Evolutionary conservation across 2,888 invertebrate species (phyloP).

Genomic region (Serrognathus titanus): DNA sequence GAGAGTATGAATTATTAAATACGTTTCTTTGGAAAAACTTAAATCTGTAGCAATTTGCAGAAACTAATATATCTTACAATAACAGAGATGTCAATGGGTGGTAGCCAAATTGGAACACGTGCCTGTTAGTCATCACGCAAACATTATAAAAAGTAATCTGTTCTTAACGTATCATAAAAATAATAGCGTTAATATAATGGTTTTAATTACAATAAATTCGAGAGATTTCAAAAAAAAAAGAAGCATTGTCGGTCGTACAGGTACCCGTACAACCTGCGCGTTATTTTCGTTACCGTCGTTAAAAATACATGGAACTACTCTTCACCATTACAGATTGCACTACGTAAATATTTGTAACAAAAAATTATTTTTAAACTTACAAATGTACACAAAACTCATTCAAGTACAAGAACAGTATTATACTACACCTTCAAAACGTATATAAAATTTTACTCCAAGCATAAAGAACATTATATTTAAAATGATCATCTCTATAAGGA

Average conservation of each 20-base stretch:
- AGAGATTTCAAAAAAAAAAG: too few relatives aligned
- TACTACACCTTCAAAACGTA: background rate
- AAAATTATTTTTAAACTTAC: conserved; percentile 1
- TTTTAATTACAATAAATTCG: too few relatives aligned
- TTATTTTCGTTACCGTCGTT: too few relatives aligned
- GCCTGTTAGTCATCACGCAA: conserved; percentile 12
- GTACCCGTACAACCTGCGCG: too few relatives aligned
- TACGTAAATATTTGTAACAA: conserved; percentile 2
- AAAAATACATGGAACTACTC: conserved; percentile 1
- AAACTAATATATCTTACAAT: conserved; percentile 11
- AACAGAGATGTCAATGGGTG: conserved; percentile 15
- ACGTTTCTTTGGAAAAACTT: too few relatives aligned
- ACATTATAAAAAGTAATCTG: background rate
- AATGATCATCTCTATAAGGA: too few relatives aligned
- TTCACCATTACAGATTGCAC: conserved; percentile 1
- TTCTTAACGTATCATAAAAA: background rate
- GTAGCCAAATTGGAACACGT: conserved; percentile 13
- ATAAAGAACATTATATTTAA: too few relatives aligned
- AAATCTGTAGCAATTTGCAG: background rate
- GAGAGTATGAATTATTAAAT: too few relatives aligned
- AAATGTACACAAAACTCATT: conserved; percentile 1
- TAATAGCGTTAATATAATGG: too few relatives aligned
- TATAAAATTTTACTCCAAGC: too few relatives aligned
- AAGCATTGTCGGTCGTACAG: too few relatives aligned
- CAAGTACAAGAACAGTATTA: background rate